Percentiles rank a stretch among this genome's conserved stretches.
These are phyloP conservation scores for Antennarius maculatus DNA, from an alignment of 2,797 vertebrate species.

Conservation along the genomic window DNA sequence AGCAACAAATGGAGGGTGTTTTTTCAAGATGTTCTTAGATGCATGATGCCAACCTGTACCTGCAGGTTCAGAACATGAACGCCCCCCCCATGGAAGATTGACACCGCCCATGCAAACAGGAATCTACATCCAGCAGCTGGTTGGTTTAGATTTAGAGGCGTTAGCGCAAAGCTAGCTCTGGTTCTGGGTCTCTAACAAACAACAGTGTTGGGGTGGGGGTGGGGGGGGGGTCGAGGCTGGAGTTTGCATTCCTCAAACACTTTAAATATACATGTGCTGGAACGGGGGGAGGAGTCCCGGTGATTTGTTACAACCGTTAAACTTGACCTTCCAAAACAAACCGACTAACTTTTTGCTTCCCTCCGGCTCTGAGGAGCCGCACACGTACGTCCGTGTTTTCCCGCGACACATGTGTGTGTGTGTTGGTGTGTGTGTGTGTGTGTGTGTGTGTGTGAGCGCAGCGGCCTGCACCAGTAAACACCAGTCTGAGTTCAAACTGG, in stretches of 20 bases:
- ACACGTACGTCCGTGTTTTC: slow-evolving; percentile 34
- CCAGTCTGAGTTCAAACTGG: slow-evolving; percentile 63
- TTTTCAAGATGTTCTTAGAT: neutral
- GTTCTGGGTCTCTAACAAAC: too few species aligned
- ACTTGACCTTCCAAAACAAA: neutral
- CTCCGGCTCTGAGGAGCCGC: slow-evolving; percentile 10
- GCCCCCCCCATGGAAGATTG: too few species aligned
- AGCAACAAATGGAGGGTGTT: too few species aligned
- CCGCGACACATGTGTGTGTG: slow-evolving; percentile 38
- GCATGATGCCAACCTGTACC: too few species aligned
- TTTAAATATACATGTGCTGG: too few species aligned
- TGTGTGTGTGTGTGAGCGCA: slow-evolving; percentile 51
- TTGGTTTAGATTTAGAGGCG: neutral
- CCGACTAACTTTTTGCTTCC: neutral
- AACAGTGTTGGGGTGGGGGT: too few species aligned
- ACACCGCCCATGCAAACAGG: too few species aligned
- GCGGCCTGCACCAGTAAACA: slow-evolving; percentile 64
- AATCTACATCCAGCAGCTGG: neutral
- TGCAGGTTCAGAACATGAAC: neutral
- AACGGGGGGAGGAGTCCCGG: too few species aligned
- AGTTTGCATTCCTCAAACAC: too few species aligned
- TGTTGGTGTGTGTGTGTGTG: slow-evolving; percentile 52
- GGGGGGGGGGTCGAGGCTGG: too few species aligned
- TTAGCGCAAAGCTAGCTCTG: neutral
- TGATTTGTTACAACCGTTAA: neutral